Evolutionary conservation across 23 tunicate species (phyloP).

Genomic region (Trididemnum miniatum): DNA sequence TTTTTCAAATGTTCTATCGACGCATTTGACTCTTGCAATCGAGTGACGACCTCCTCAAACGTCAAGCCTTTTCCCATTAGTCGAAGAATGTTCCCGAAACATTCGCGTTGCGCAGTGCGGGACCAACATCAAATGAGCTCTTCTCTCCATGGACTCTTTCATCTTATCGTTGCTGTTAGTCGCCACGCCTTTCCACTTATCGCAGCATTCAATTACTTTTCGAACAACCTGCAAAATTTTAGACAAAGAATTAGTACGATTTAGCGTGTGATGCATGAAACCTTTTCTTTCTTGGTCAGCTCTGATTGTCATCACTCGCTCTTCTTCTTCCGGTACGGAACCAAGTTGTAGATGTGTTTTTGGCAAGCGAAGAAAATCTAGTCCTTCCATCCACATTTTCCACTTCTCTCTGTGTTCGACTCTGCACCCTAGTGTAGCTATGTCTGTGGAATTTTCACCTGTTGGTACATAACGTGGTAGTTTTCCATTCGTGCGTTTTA

Average conservation of each 20-base stretch:
- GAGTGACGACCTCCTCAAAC: background rate
- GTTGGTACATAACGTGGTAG: constrained; percentile 16
- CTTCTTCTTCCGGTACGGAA: background rate
- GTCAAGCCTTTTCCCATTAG: background rate
- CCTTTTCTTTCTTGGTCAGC: background rate
- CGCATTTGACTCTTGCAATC: background rate
- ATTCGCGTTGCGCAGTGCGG: background rate
- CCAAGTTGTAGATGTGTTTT: background rate
- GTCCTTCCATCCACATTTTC: background rate
- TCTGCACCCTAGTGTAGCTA: constrained; percentile 5
- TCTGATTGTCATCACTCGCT: background rate
- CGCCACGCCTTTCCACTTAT: background rate
- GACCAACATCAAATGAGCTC: background rate
- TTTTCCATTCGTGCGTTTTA: background rate
- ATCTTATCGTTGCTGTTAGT: too few relatives aligned
- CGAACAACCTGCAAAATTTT: background rate
- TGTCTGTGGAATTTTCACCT: constrained; percentile 1
- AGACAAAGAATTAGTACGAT: background rate
- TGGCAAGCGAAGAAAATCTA: background rate
- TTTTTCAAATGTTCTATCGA: background rate
- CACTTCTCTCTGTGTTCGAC: background rate
- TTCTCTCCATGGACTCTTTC: background rate
- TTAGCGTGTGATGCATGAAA: background rate
- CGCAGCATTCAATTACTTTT: background rate
- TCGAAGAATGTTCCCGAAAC: background rate